Evolutionary conservation across 2,888 invertebrate species (phyloP).

Genomic region (Callosobruchus maculatus): DNA sequence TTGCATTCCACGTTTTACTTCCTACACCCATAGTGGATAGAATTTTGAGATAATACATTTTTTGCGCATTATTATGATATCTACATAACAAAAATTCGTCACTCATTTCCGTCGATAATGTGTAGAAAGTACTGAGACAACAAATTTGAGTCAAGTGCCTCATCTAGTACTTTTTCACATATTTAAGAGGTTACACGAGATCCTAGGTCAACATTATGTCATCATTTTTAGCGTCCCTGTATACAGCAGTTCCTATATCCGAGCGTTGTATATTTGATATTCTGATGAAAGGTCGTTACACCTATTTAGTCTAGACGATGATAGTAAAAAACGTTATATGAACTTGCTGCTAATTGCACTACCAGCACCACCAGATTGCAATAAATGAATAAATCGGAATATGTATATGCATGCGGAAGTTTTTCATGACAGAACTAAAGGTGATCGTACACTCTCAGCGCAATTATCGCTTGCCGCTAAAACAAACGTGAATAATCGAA

Average conservation of each 20-base stretch:
- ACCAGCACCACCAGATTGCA: conserved; percentile 27
- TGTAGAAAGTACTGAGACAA: too few species aligned
- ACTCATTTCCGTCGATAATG: too few species aligned
- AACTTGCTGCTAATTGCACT: conserved; percentile 28
- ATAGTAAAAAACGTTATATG: conserved; percentile 31
- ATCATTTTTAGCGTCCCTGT: background rate
- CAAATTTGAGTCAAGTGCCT: too few species aligned
- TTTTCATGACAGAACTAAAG: conserved; percentile 6
- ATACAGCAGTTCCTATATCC: background rate
- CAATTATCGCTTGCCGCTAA: background rate
- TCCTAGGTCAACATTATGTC: too few species aligned
- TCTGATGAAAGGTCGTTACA: conserved; percentile 29
- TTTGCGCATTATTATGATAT: too few species aligned
- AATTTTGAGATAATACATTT: too few species aligned
- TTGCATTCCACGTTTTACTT: too few species aligned
- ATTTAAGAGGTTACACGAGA: too few species aligned
- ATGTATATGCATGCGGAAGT: conserved; percentile 22
- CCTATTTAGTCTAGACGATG: conserved; percentile 34
- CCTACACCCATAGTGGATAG: too few species aligned
- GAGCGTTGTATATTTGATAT: background rate
- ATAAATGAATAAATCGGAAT: conserved; percentile 16
- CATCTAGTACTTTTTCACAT: too few species aligned
- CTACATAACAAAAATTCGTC: too few species aligned
- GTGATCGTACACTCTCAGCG: conserved; percentile 11
- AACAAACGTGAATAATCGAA: too few species aligned